Conservation (phyloP, 2,888 invertebrate genomes). For the Drosophila robusta region DNA sequence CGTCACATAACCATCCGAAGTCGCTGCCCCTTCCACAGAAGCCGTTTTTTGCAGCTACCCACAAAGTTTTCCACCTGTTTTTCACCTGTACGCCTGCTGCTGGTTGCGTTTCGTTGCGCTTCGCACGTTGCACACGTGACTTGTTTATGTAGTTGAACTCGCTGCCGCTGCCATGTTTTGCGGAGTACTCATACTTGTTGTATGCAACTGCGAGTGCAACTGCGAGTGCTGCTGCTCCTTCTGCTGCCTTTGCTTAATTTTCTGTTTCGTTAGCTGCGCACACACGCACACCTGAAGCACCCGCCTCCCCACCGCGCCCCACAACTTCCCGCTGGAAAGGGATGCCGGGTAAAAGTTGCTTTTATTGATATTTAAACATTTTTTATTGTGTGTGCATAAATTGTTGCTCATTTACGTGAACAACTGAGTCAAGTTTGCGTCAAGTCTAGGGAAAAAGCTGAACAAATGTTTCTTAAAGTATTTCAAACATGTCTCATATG, state of each 20-base stretch:
- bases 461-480: conserved; percentile 2
- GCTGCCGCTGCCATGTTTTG: conserved; percentile 7
- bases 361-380: conserved; percentile 77
- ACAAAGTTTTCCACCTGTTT: conserved; percentile 48
- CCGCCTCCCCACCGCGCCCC: background rate
- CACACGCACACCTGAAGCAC: conserved; percentile 30
- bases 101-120: conserved; percentile 67
- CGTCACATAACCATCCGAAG: conserved; percentile 62
- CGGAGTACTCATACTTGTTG: conserved; percentile 23
- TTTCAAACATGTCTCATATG: conserved; percentile 18
- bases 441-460: background rate
- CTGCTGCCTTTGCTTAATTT: conserved; percentile 67
- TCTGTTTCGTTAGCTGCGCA: conserved; percentile 77
- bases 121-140: conserved; percentile 81
- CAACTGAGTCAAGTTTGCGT: conserved; percentile 8
- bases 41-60: conserved; percentile 34
- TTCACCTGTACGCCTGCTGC: conserved; percentile 13
- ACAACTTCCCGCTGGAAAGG: no score
- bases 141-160: conserved; percentile 82
- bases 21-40: conserved; percentile 28
- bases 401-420: conserved; percentile 61
- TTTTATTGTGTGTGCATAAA: conserved; percentile 68
- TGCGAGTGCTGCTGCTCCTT: conserved; percentile 15
- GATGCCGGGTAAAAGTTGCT: conserved; percentile 28
- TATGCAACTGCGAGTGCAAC: conserved; percentile 13